These are phyloP conservation scores for Phrynocephalus guinanensis DNA, from an alignment of 2,797 vertebrate species.

Conservation along the genomic window DNA sequence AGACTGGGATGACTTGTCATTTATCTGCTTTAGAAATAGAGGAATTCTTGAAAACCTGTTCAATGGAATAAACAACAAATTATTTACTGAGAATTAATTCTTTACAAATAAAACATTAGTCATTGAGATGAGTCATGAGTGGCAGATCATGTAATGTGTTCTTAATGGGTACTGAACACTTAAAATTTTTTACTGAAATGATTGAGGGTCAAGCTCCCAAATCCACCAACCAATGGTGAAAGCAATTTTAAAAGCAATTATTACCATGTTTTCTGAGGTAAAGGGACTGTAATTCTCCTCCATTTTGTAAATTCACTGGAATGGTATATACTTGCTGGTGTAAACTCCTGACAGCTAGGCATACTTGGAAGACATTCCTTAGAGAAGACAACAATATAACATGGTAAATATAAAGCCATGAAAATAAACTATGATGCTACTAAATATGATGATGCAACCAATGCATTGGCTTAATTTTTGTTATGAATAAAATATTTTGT, in stretches of 20 bases:
- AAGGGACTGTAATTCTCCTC: constrained; percentile 91
- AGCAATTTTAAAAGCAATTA: background rate
- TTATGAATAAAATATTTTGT: background rate
- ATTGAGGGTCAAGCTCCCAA: too few relatives aligned
- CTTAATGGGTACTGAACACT: background rate
- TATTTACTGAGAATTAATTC: background rate
- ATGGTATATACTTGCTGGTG: constrained; percentile 94
- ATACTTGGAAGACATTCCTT: constrained; percentile 98
- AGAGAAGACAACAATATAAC: constrained; percentile 52
- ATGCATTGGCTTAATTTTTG: background rate
- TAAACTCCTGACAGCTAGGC: constrained; percentile 98
- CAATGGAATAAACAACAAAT: background rate
- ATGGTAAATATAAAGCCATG: constrained; percentile 32
- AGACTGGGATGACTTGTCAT: background rate
- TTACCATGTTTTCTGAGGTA: constrained; percentile 97
- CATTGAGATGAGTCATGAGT: background rate
- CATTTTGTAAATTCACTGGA: constrained; percentile 94
- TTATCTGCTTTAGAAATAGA: constrained; percentile 32
- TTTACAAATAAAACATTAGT: background rate
- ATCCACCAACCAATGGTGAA: too few relatives aligned
- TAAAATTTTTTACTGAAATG: too few relatives aligned
- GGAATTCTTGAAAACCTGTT: constrained; percentile 46
- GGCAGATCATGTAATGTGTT: background rate
- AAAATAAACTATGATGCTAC: background rate
- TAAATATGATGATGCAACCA: background rate